Conservation (phyloP, 2,797 vertebrate species). For the Semotilus atromaculatus region DNA sequence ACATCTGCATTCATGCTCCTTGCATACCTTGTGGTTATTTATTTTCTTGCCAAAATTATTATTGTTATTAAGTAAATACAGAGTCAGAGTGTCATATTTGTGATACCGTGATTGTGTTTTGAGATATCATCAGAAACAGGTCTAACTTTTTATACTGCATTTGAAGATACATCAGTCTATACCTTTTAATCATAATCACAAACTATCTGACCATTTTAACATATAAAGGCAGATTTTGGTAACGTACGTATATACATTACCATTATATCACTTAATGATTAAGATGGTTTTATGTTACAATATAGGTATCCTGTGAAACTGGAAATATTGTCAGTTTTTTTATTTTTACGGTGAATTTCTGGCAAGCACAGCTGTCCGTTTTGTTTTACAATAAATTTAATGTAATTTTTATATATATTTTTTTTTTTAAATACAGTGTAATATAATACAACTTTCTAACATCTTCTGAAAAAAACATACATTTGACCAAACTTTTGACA, state of each 20-base stretch:
- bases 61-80: neutral
- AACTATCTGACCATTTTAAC: too few species aligned
- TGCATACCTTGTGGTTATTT: slow-evolving; percentile 31
- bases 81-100: neutral
- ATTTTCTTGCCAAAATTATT: neutral
- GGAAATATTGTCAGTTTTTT: neutral
- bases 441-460: neutral
- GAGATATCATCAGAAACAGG: neutral
- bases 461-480: neutral
- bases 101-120: neutral
- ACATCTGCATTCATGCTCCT: too few species aligned
- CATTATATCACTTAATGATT: neutral
- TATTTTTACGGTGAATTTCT: neutral
- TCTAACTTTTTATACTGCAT: neutral
- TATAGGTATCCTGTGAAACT: neutral
- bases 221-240: neutral
- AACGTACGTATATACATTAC: neutral
- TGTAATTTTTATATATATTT: too few species aligned
- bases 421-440: neutral
- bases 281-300: neutral
- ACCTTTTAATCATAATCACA: too few species aligned
- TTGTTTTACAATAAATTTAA: neutral
- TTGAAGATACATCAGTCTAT: neutral
- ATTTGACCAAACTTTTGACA: neutral
- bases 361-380: neutral